phyloP scores from a whole-genome alignment of 2,888 invertebrate species.

The Tachina grossa region DNA sequence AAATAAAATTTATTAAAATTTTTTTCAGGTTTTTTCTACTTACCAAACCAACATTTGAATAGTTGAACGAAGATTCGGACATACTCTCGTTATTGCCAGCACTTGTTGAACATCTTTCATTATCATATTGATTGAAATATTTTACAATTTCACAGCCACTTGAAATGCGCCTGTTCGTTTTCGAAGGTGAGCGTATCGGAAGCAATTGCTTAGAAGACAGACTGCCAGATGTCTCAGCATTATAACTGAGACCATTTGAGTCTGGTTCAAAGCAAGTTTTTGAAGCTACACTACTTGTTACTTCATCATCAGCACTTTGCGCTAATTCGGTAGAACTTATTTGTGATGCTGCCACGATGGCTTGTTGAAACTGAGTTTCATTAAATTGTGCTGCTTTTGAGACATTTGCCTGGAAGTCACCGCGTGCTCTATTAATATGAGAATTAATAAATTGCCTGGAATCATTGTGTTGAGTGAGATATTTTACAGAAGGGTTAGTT shows the following conservation, averaged over 20 bases:
- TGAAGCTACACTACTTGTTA: conserved; percentile 58
- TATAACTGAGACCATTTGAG: conserved; percentile 70
- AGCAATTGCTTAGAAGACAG: background rate
- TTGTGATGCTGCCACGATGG: conserved; percentile 40
- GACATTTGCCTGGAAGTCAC: conserved; percentile 71
- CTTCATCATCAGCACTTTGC: conserved; percentile 64
- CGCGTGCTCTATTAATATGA: conserved; percentile 75
- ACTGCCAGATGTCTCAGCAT: conserved; percentile 33
- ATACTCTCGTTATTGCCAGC: conserved; percentile 72
- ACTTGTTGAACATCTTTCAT: conserved; percentile 73
- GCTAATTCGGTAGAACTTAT: conserved; percentile 45
- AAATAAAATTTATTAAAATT: conserved; percentile 11
- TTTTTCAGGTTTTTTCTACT: conserved; percentile 55
- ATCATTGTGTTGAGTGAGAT: conserved; percentile 11
- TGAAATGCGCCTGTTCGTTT: conserved; percentile 29
- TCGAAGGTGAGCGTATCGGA: conserved; percentile 28
- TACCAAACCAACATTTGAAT: conserved; percentile 79
- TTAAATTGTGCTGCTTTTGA: conserved; percentile 40
- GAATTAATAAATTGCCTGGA: conserved; percentile 68
- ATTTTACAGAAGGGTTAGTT: background rate
- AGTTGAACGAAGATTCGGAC: conserved; percentile 77
- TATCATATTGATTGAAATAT: conserved; percentile 76
- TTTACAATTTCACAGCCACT: conserved; percentile 76
- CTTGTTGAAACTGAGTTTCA: conserved; percentile 62
- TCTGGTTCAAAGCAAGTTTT: background rate